Conservation (phyloP, 2,797 vertebrate species). For the Dicrostonyx torquatus region DNA sequence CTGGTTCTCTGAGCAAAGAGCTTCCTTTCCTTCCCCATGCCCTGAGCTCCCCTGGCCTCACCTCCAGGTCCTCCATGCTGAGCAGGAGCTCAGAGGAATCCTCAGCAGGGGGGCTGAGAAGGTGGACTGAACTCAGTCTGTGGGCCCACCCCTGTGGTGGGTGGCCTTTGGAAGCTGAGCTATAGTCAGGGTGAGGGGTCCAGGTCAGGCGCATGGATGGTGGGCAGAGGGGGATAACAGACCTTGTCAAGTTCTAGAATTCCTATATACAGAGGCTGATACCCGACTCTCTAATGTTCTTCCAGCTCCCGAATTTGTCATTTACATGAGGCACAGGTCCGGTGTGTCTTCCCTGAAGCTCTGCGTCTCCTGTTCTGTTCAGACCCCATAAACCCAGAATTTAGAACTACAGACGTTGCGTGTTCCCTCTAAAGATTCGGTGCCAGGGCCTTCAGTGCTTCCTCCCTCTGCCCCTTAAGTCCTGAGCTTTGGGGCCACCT, state of each 20-base stretch:
- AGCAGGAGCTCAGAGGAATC: conserved; percentile 37
- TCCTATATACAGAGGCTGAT: conserved; percentile 36
- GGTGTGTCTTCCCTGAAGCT: not conserved
- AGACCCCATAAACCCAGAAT: conserved; percentile 25
- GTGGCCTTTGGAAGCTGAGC: conserved; percentile 19
- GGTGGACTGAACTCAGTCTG: not conserved
- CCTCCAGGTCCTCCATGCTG: conserved; percentile 63
- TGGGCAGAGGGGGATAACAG: not conserved
- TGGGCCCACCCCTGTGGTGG: conserved; percentile 54
- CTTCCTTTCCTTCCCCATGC: conserved; percentile 76
- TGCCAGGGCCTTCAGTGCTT: not conserved
- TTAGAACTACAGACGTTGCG: not conserved
- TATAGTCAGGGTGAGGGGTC: not conserved
- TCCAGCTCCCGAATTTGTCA: conserved; percentile 18
- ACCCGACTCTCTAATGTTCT: conserved; percentile 2
- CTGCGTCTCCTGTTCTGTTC: not conserved
- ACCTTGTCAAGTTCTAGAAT: conserved; percentile 55
- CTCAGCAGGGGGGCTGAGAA: conserved; percentile 50
- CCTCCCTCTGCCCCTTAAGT: not conserved
- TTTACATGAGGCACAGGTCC: not conserved
- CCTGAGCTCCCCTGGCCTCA: conserved; percentile 61
- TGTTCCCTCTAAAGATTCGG: not conserved
- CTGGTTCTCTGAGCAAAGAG: conserved; percentile 78
- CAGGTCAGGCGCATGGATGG: not conserved
- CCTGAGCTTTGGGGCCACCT: conserved; percentile 76